Evolutionary conservation across 23 tunicate genomes (phyloP).

Genomic region (Halocynthia aurantium): DNA sequence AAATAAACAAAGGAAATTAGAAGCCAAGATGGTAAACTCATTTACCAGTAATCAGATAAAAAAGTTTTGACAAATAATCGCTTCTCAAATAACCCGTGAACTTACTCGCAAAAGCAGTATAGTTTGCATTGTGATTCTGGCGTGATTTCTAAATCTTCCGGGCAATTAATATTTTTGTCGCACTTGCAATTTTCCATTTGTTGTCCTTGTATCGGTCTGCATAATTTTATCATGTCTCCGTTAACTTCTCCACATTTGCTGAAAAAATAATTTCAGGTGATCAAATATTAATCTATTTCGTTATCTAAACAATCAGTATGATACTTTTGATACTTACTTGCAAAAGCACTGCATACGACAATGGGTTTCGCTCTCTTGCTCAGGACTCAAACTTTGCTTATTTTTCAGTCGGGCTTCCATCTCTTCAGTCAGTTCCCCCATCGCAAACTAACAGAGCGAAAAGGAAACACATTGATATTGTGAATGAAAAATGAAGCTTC

Average conservation of each 20-base stretch:
- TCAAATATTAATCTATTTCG: no score
- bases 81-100: background rate
- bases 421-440: background rate
- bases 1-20: background rate
- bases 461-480: background rate
- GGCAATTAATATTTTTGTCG: slow-evolving; percentile 5
- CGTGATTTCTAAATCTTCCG: background rate
- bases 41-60: background rate
- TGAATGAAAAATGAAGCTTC: no score
- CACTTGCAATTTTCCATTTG: slow-evolving; percentile 2
- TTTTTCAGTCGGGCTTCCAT: background rate
- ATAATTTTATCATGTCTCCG: background rate
- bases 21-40: background rate
- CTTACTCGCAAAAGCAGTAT: slow-evolving; percentile 15
- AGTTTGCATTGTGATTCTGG: slow-evolving; percentile 7
- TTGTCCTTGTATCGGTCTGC: background rate
- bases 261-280: background rate
- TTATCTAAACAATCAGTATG: no score
- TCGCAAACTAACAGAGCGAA: background rate
- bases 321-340: background rate
- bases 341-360: slow-evolving; percentile 11
- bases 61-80: background rate
- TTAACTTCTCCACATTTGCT: background rate
- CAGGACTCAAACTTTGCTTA: background rate
- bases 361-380: background rate